These are phyloP conservation scores for Turritopsis rubra DNA, from an alignment of 30 jellyfish, hydroid and myxozoan genomes.

Conservation along the genomic window DNA sequence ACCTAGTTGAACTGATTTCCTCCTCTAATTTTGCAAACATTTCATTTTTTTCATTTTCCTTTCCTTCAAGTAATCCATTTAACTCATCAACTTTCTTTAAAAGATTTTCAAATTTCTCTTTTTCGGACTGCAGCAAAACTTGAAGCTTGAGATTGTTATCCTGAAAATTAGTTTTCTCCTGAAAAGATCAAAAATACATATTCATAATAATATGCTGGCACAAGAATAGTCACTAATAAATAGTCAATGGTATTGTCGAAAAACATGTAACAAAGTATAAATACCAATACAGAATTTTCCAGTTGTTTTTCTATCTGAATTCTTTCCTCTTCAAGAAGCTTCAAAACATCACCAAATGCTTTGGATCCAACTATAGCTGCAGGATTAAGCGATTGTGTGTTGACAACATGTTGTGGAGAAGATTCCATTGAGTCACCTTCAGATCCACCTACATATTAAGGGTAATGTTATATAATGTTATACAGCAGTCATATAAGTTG, in stretches of 20 bases:
- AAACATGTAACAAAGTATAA: too few relatives aligned
- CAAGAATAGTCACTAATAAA: too few relatives aligned
- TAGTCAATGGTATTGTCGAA: too few relatives aligned
- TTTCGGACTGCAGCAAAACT: conserved; percentile 14
- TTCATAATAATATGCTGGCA: too few relatives aligned
- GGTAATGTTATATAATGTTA: too few relatives aligned
- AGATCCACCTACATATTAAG: not conserved
- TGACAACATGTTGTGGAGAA: conserved; percentile 6
- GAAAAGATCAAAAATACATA: too few relatives aligned
- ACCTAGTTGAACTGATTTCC: conserved; percentile 1
- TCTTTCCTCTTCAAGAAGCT: conserved; percentile 15
- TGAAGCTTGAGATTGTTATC: conserved; percentile 16
- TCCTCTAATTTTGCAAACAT: not conserved
- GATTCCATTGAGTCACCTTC: not conserved
- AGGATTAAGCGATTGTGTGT: conserved; percentile 4
- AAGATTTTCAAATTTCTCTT: conserved; percentile 6
- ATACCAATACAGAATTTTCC: not conserved
- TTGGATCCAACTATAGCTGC: not conserved
- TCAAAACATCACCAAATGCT: not conserved
- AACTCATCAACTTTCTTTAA: conserved; percentile 9
- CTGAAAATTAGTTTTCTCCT: conserved; percentile 10
- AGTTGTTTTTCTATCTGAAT: not conserved
- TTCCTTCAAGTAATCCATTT: not conserved
- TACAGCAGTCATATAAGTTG: too few relatives aligned
- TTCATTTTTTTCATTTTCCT: conserved; percentile 21